Percentiles rank a stretch among this genome's conserved stretches.
These are phyloP conservation scores for Baccha elongata DNA, from an alignment of 2,888 invertebrate species.

Conservation along the genomic window DNA sequence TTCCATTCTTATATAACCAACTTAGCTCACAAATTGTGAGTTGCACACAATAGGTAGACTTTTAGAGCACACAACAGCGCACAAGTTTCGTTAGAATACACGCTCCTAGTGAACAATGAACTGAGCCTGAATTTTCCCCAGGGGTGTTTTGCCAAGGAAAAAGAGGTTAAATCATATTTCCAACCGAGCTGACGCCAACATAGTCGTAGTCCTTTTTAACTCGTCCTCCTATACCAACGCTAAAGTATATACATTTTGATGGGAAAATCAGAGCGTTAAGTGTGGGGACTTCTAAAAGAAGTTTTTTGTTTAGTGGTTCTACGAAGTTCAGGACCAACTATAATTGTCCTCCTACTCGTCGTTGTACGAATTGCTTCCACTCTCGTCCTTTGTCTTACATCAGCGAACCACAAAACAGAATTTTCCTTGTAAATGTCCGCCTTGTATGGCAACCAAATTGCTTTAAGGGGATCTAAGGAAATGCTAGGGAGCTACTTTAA, in stretches of 20 bases:
- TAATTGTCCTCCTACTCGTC: constrained; percentile 46
- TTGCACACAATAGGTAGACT: constrained; percentile 26
- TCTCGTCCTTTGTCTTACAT: constrained; percentile 3
- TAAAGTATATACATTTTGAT: background rate
- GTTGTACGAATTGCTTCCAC: constrained; percentile 37
- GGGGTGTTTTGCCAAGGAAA: constrained; percentile 60
- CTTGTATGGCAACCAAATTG: constrained; percentile 58
- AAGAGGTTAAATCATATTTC: constrained; percentile 50
- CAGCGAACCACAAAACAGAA: constrained; percentile 37
- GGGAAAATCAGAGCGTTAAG: constrained; percentile 25
- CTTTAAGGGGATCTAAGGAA: constrained; percentile 13
- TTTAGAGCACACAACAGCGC: constrained; percentile 15
- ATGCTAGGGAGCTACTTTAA: constrained; percentile 27
- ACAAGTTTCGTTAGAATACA: constrained; percentile 40
- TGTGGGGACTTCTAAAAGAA: constrained; percentile 3
- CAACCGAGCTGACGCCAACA: constrained; percentile 34
- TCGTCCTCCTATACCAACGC: constrained; percentile 23
- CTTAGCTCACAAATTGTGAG: constrained; percentile 51
- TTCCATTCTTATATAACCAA: constrained; percentile 23
- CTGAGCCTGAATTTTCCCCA: constrained; percentile 51
- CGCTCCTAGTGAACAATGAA: constrained; percentile 45
- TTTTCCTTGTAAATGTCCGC: constrained; percentile 50
- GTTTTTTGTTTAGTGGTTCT: constrained; percentile 50
- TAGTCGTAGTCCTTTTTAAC: background rate
- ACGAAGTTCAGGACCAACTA: constrained; percentile 70